Evolutionary conservation across 1,140 invertebrate genomes (phyloP), one percentile per base, ranked within the genome.

Genomic region (Drosophila chauvacae): DNA sequence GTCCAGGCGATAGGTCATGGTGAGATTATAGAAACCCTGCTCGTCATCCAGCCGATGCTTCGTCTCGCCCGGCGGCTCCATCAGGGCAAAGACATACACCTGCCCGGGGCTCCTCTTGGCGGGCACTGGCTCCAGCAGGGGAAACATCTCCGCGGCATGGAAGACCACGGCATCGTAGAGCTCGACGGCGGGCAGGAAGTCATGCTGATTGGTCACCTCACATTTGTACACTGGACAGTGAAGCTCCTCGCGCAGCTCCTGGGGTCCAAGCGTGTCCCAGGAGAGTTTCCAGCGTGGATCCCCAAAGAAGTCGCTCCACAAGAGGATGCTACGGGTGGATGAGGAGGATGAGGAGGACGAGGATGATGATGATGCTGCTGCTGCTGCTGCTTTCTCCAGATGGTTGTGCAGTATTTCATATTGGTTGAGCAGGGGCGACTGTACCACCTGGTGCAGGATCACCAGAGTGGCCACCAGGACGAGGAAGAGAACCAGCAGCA

Each of bases 1-100:
- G 81, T 95, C 95, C 26, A 93, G 81, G 18, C 95, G 91, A 87
- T 95, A 95, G 16, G 93, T 94, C 76, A 93, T 94, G 6, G 95
- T 95, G 87, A 95, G 93, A 80, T 95, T 95, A 48, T 95, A 93
- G 48, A 93, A 92, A 5, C 72, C 39, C 13, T 58, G 60, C 33
- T 92, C 81, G 41, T 83, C 77, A 28, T 56, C 58, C 26, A 91
- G 50, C 1, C 74, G 70, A 33, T 90, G 82, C 39, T 90, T 91
- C 1, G 87, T 91, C 73, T 92, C 90, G 0, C 81, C 80, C 13
- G 93, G 92, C 0, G 93, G 84, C 77, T 93, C 91, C 78, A 85
- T 70, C n/a, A 85, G 9, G 0, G 83, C 86, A 35, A 92, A 91
- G 3, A 92, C 81, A 56, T 92, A 92, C 2, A 30, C 33, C 59